Evolutionary conservation across 1,140 invertebrate species (phyloP), one percentile per base, ranked within the genome.

Genomic region (Neuroterus valhalla): DNA sequence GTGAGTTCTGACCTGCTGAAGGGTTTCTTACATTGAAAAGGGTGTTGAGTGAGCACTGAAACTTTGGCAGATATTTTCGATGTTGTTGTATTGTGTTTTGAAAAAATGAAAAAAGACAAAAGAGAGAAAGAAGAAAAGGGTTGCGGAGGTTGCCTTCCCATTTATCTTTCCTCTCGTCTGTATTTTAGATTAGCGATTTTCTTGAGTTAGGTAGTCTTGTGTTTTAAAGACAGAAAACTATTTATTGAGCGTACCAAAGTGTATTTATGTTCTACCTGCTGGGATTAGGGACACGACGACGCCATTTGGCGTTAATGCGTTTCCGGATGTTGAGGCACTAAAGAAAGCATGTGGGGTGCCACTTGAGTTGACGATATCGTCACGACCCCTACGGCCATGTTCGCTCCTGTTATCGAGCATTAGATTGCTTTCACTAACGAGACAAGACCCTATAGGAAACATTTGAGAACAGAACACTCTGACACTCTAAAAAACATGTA

Each of bases 391-490:
- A 23, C 26, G 26, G 23, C 8, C 52, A 55, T 14, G 23, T 26
- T 31, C 50, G 12, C 50, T 11, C 10, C 10, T 52, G 23, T 62
- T 23, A 50, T 14, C 55, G 11, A n/a, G 55, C 23, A 62, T 62
- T 62, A 62, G 55, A 62, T 62, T 62, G 26, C 55, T 26, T 62
- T 31, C n/a, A 3, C 55, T 62, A 62, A 38, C 55, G 31, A 62
- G 55, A 62, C n/a, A 62, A 62, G 26, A 62, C 1, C 55, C 55
- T 15, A 62, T 23, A 62, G 55, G 55, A 62, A 62, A 62, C 55
- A 62, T 62, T 31, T 62, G 55, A 62, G n/a, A 62, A 62, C 14
- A 15, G 14, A 62, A 62, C 55, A 62, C 55, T 62, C 21, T 6
- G 52, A 21, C 21, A 21, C 17, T n/a, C 23, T 62, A 62, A 62